Evolutionary conservation across 2,888 invertebrate genomes (phyloP).

Genomic region (Euzophera pinguis): DNA sequence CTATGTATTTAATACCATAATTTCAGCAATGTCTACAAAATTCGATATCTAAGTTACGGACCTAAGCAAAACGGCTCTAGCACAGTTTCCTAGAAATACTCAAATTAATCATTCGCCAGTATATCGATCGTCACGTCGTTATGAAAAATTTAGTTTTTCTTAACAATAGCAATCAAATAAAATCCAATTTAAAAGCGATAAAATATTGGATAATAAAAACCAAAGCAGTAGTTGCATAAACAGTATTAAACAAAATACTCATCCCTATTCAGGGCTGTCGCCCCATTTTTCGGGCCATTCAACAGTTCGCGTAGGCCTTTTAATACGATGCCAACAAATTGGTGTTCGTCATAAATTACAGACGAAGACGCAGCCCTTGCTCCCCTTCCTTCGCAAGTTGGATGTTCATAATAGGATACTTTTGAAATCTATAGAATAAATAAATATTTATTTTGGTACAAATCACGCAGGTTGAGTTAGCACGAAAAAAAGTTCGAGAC

Average conservation of each 20-base stretch:
- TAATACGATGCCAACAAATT: conserved; percentile 73
- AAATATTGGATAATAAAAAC: conserved; percentile 15
- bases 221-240: conserved; percentile 35
- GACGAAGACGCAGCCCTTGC: conserved; percentile 53
- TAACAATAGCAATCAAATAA: not conserved
- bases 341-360: conserved; percentile 71
- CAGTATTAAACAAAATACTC: conserved; percentile 33
- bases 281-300: conserved; percentile 73
- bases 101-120: no score
- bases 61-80: no score
- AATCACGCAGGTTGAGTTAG: no score
- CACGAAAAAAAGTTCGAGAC: no score
- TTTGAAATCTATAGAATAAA: not conserved
- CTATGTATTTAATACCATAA: no score
- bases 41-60: no score
- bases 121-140: no score
- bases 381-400: conserved; percentile 30
- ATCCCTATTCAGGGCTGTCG: conserved; percentile 43
- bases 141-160: no score
- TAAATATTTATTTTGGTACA: not conserved
- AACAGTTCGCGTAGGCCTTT: conserved; percentile 69
- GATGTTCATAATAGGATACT: conserved; percentile 23
- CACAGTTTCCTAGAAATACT: no score
- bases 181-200: conserved; percentile 20
- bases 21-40: no score